Base-by-base conservation (phyloP, 2,888 invertebrate species). In the Drosophila anomalata region DNA sequence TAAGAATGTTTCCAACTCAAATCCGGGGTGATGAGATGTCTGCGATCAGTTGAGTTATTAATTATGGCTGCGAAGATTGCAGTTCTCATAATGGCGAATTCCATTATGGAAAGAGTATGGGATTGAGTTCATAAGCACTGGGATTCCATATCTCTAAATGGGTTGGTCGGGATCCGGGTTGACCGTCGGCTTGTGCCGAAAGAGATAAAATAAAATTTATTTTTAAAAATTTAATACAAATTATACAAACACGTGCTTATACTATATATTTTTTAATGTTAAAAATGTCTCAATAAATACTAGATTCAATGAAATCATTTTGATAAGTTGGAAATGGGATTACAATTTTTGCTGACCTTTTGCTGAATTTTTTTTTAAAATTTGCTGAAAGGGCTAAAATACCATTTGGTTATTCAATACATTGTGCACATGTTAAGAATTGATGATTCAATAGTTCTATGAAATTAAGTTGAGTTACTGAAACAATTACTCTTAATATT, bases 11-110 rank as follows among this genome's bases (percentile, higher is more conserved):
- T 24, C 52, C 63, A 65, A 53, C 39, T 61, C 31, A 65, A 65
- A 62, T 65, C 52, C 52, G 46, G 62, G 62, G 51, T 60, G 46
- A 62, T 24, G 62, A 51, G 51, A 65, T 61, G 63, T 65, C 63
- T 52, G 63, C 63, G 62, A 31, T 65, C 52, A 47, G 31, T 65
- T 65, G 61, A 47, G 31, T 65, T 65, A 61, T 51, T 61, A 65
- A 61, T 65, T 52, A 42, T 47, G 46, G 12, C 36, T 39, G 57
- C 44, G 17, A 12, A 20, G 20, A 53, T 53, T 58, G 61, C 61
- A 62, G 8, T 26, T 58, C 9, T 29, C 29, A 11, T 24, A 39
- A 36, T 47, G 57, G 24, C 57, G 56, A n/a, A 42, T n/a, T 6
- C 14, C 29, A 29, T 12, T 14, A 33, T 17, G 20, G 29, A 9